Evolutionary conservation across 2,888 invertebrate species (phyloP).

Genomic region (Aphidoletes aphidimyza): DNA sequence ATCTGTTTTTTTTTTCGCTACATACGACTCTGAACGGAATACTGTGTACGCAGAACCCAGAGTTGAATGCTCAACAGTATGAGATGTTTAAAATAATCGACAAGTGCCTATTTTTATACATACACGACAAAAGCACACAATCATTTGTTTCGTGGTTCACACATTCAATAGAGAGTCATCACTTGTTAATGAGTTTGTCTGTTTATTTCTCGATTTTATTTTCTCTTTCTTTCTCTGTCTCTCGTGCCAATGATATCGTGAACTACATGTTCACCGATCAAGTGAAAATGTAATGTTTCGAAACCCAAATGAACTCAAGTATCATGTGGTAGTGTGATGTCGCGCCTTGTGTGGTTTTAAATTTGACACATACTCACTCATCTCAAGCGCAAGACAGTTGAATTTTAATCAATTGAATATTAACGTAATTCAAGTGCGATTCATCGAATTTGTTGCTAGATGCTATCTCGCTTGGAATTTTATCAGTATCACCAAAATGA

Average conservation of each 20-base stretch:
- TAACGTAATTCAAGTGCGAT: too few species aligned
- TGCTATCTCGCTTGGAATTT: too few species aligned
- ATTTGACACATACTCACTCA: too few species aligned
- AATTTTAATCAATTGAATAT: too few species aligned
- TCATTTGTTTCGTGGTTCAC: neutral
- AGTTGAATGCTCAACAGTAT: neutral
- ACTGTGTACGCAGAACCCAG: neutral
- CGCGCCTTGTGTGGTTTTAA: too few species aligned
- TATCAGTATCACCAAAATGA: too few species aligned
- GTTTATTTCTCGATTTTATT: neutral
- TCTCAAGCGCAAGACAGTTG: too few species aligned
- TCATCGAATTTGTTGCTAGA: too few species aligned
- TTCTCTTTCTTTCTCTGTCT: neutral
- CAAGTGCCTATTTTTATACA: conserved; percentile 36
- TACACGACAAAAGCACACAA: neutral
- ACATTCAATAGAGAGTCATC: neutral
- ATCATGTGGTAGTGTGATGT: neutral
- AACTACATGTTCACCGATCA: neutral
- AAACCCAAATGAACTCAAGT: neutral
- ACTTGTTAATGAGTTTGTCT: neutral
- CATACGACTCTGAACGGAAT: neutral
- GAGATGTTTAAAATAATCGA: neutral
- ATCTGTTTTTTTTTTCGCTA: neutral
- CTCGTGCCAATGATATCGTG: neutral
- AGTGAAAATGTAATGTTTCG: too few species aligned